A percentile compares a stretch with the other conserved stretches of the same genome.
Evolutionary conservation across 2,888 invertebrate genomes (phyloP).

Genomic region (Antheraea assamensis): DNA sequence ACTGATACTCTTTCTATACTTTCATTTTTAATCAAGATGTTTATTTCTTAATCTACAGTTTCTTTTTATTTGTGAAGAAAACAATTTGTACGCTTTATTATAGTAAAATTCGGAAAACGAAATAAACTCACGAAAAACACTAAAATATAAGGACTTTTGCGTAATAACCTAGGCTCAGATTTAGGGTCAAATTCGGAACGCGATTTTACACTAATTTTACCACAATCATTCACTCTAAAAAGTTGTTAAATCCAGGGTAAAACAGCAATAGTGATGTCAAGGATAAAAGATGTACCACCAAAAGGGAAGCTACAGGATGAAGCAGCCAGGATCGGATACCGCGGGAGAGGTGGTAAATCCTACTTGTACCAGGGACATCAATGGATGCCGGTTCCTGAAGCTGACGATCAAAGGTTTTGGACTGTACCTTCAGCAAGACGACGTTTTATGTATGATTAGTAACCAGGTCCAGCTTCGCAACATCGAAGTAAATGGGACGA

Average conservation of each 20-base stretch:
- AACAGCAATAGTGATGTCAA: conserved; percentile 41
- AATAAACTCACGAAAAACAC: too few relatives aligned
- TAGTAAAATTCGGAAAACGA: too few relatives aligned
- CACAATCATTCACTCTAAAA: not conserved
- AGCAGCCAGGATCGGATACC: conserved; percentile 49
- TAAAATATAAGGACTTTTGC: too few relatives aligned
- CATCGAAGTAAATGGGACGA: too few relatives aligned
- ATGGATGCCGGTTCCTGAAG: conserved; percentile 62
- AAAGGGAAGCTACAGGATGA: conserved; percentile 47
- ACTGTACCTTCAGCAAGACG: not conserved
- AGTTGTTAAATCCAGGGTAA: conserved; percentile 35
- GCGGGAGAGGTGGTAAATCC: conserved; percentile 51
- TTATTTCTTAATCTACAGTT: too few relatives aligned
- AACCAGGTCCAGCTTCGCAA: not conserved
- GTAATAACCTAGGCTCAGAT: not conserved
- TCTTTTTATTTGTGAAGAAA: too few relatives aligned
- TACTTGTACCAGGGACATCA: conserved; percentile 63
- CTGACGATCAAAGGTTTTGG: conserved; percentile 43
- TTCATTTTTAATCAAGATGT: too few relatives aligned
- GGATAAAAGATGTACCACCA: conserved; percentile 46
- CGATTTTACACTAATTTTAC: not conserved
- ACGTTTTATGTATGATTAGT: conserved; percentile 12
- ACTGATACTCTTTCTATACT: too few relatives aligned
- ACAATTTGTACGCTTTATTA: too few relatives aligned
- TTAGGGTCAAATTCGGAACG: not conserved